Conservation (phyloP, 2,888 invertebrate species). For the Acanthosoma haemorrhoidale region DNA sequence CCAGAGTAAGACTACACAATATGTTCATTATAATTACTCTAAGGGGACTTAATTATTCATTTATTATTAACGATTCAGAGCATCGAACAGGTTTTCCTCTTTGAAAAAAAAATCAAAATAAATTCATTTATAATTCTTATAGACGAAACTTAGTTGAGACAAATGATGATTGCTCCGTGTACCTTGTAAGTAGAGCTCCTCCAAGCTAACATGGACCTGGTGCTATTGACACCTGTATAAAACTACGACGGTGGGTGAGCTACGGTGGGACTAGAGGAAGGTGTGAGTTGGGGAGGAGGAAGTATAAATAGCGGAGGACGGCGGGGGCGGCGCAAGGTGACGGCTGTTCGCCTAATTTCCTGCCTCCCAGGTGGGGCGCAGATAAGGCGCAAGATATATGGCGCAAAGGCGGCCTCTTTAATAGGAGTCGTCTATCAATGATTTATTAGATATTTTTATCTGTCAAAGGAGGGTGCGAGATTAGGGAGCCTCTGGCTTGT, state of each 20-base stretch:
- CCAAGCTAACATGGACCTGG: too few relatives aligned
- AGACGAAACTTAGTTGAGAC: too few relatives aligned
- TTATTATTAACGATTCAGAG: too few relatives aligned
- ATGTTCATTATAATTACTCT: too few relatives aligned
- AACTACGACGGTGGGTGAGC: neutral
- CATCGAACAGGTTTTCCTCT: too few relatives aligned
- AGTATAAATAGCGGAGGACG: slow-evolving; percentile 6
- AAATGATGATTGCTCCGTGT: too few relatives aligned
- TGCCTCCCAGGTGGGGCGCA: slow-evolving; percentile 11
- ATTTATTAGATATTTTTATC: slow-evolving; percentile 36
- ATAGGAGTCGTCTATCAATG: slow-evolving; percentile 36
- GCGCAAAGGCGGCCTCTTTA: slow-evolving; percentile 32
- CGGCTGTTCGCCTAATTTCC: slow-evolving; percentile 27
- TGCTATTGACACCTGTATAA: too few relatives aligned
- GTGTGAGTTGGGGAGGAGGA: neutral
- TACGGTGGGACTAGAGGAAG: neutral
- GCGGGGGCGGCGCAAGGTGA: slow-evolving; percentile 18
- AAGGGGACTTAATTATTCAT: too few relatives aligned
- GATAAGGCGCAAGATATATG: slow-evolving; percentile 34
- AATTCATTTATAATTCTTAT: too few relatives aligned
- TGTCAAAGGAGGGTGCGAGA: slow-evolving; percentile 30
- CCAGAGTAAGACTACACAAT: too few relatives aligned
- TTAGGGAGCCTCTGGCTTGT: slow-evolving; percentile 26
- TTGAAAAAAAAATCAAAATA: too few relatives aligned
- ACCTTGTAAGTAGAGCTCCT: too few relatives aligned